These are phyloP conservation scores for Amphiura filiformis DNA, from an alignment of 35 echinoderm and acorn worm species.

Conservation along the genomic window DNA sequence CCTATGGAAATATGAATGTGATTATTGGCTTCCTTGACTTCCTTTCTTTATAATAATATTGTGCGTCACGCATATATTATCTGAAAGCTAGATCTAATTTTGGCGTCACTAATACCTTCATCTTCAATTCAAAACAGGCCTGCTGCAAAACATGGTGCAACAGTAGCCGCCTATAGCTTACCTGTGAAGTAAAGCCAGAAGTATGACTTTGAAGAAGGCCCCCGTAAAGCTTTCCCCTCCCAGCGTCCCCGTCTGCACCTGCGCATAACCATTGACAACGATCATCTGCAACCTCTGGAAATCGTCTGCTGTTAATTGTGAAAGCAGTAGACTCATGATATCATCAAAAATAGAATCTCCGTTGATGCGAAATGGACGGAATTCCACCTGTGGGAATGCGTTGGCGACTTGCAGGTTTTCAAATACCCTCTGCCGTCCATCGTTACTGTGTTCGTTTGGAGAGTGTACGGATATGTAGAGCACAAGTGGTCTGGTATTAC, in stretches of 20 bases:
- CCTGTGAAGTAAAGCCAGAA: slow-evolving; percentile 43
- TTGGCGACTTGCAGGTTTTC: slow-evolving; percentile 19
- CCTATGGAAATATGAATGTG: no score
- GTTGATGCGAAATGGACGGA: slow-evolving; percentile 4
- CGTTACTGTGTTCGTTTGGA: neutral
- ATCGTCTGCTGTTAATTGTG: slow-evolving; percentile 15
- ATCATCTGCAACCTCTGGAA: slow-evolving; percentile 32
- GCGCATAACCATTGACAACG: slow-evolving; percentile 49
- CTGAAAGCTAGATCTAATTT: no score
- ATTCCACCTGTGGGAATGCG: slow-evolving; percentile 28
- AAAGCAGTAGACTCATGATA: slow-evolving; percentile 33
- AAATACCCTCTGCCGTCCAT: slow-evolving; percentile 38
- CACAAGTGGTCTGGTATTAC: neutral
- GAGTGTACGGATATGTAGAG: neutral
- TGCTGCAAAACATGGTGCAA: no score
- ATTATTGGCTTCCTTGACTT: no score
- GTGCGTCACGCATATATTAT: no score
- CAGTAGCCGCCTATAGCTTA: no score
- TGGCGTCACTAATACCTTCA: no score
- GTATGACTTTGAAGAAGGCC: slow-evolving; percentile 47
- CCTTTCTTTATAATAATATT: no score
- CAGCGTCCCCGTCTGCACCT: slow-evolving; percentile 37
- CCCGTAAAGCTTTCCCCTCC: slow-evolving; percentile 44
- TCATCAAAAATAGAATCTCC: slow-evolving; percentile 41
- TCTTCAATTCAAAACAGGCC: no score